Evolutionary conservation across 2,888 invertebrate species (phyloP), one percentile per base, ranked within the genome.

Genomic region (Sylvicola fuscatus): DNA sequence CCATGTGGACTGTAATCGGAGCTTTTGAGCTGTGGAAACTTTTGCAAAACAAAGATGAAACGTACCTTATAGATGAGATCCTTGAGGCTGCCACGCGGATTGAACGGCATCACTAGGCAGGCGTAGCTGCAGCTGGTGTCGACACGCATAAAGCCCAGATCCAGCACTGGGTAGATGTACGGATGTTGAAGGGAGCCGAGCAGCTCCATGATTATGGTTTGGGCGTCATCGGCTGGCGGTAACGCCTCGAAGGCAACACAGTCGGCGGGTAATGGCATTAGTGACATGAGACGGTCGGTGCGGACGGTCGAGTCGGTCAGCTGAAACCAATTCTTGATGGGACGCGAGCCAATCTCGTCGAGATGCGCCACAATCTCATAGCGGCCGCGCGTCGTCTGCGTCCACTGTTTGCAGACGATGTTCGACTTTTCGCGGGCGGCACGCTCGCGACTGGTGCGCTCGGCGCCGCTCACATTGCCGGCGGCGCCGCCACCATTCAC

Each of bases 261-360:
- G 44, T 59, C 57, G 40, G 53, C 47, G 37, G 58, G 58, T 42
- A 59, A 49, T 39, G 58, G 58, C 45, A 59, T 46, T 46, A 59
- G 47, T 36, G 58, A 58, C 49, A 58, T 44, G 44, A 59, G 41
- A 33, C 59, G 59, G 49, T 59, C 59, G 41, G 59, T 59, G 47
- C 59, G 58, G 42, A 73, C 75, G 57, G 76, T 72, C 45, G 72
- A 74, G 56, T 90, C 89, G 49, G 75, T 75, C 39, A 90, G 79
- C 16, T 81, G 71, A 55, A 89, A 90, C 90, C 90, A 92, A 54
- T 86, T 76, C 55, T 89, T 89, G 56, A 80, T 80, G 36, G 77
- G 65, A 37, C 90, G 68, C 29, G 80, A 82, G 8, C 89, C 90
- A 42, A 90, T 77, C 43, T 77, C 71, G 48, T 76, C 74, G 42